A percentile compares a stretch with the other conserved stretches of the same genome.
Conservation (phyloP, 2,888 invertebrate genomes). For the Lasioglossum villosulum region DNA sequence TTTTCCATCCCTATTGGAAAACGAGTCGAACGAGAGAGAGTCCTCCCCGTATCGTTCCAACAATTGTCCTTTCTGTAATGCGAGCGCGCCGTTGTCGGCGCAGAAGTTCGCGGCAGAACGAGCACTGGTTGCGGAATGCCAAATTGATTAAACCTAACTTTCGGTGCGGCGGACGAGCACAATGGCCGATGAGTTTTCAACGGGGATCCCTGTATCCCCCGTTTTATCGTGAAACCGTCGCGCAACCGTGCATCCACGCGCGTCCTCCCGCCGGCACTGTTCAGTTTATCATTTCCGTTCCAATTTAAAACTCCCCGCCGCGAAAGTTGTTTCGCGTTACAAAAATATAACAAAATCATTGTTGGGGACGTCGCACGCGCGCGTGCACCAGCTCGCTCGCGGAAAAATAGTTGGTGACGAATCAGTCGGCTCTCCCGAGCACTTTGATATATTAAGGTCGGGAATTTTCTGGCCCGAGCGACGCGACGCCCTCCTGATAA, state of each 20-base stretch:
- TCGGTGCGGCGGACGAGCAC: slow-evolving; percentile 51
- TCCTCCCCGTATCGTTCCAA: slow-evolving; percentile 28
- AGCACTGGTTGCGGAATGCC: slow-evolving; percentile 55
- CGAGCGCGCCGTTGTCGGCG: slow-evolving; percentile 17
- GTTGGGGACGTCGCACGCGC: not conserved
- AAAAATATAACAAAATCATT: slow-evolving; percentile 19
- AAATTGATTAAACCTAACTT: slow-evolving; percentile 66
- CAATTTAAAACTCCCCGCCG: slow-evolving; percentile 50
- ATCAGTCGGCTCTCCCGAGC: not conserved
- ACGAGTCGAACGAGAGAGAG: slow-evolving; percentile 15
- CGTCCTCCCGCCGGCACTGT: slow-evolving; percentile 1
- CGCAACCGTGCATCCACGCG: slow-evolving; percentile 34
- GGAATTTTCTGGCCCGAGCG: not conserved
- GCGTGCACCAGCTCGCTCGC: no score
- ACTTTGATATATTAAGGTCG: not conserved
- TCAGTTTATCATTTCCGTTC: slow-evolving; percentile 53
- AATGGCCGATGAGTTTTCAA: slow-evolving; percentile 57
- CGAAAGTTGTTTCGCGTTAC: slow-evolving; percentile 15
- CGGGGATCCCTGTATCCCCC: slow-evolving; percentile 29
- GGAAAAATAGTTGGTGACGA: not conserved
- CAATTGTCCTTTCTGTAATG: slow-evolving; percentile 49
- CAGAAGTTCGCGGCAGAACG: slow-evolving; percentile 50
- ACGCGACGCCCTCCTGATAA: not conserved
- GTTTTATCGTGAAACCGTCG: slow-evolving; percentile 52
- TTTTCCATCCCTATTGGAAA: not conserved